Evolutionary conservation across 37 sponge, comb jelly and placozoan genomes (phyloP), one percentile per base, ranked within the genome.

Genomic region (Hormiphora californensis): DNA sequence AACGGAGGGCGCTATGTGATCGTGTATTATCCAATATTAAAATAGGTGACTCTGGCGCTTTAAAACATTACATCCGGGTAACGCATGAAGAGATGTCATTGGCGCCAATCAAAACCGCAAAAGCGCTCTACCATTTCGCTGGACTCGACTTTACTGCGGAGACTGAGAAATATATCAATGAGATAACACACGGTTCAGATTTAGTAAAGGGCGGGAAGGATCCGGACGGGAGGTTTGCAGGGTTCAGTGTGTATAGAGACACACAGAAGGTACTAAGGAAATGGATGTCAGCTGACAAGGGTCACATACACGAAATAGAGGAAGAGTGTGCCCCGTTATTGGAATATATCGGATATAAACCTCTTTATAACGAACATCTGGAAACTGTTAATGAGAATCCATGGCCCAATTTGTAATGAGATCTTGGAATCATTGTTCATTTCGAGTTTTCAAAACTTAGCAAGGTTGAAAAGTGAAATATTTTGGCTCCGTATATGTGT

Each of bases 61-160:
- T 36, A 8, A 27, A 2, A 33, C n/a, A n/a, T n/a, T 65, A 65
- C 17, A 34, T 65, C 5, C 67, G 67, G 3, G 11, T 65, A 28
- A 65, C 38, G 4, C 67, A 65, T 65, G 67, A 65, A 19, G 67
- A 65, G 17, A 65, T 65, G 67, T 65, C 67, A 28, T 15, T 65
- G 32, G 67, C 32, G 11, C 67, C 67, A 32, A 34, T 65, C 32
- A 65, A 65, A 27, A 36, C 38, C 38, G 67, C 67, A 33, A 65
- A 65, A 32, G 15, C 38, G 3, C 17, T 65, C 1, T 65, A 65
- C 37, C 31, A 65, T 9, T 65, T 65, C 28, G 37, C 28, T 65
- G 67, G 67, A 7, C 28, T 65, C 4, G 67, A 65, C 1, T 65
- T 65, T 34, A 65, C 33, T 5, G 8, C 32, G 17, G 67, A 65